Evolutionary conservation across 2,113 vertebrate species (phyloP).

Genomic region (Anser cygnoides): DNA sequence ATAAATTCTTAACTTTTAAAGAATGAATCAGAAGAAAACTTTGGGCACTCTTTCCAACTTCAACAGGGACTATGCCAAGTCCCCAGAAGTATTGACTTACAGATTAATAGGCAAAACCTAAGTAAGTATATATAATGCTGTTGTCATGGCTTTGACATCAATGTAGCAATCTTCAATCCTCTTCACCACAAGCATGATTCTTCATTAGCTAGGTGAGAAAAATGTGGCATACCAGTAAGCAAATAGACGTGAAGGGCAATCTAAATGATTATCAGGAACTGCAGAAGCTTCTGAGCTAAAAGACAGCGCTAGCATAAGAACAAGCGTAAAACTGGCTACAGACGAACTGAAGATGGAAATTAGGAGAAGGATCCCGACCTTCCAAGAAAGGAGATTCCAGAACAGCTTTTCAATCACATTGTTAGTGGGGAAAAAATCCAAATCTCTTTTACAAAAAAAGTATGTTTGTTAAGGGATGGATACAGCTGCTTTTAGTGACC

Average conservation of each 20-base stretch:
- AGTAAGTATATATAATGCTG: not conserved
- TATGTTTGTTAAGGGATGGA: not conserved
- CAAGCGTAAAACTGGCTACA: not conserved
- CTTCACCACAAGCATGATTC: not conserved
- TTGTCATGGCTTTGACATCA: not conserved
- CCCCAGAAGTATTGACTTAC: not conserved
- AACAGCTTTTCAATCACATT: not conserved
- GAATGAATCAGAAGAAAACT: not conserved
- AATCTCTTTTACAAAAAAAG: not conserved
- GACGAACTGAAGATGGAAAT: not conserved
- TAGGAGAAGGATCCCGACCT: not conserved
- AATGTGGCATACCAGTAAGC: not conserved
- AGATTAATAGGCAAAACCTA: not conserved
- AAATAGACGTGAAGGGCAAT: not conserved
- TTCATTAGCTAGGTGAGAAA: not conserved
- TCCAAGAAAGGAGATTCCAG: not conserved
- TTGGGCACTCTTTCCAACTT: not conserved
- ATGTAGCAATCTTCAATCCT: not conserved
- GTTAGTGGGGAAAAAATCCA: not conserved
- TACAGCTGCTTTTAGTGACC: not conserved
- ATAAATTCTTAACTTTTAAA: not conserved
- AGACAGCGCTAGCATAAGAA: not conserved
- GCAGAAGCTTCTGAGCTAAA: not conserved
- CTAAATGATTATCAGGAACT: not conserved
- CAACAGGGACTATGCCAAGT: not conserved